Evolutionary conservation across 2,113 vertebrate genomes (phyloP), one percentile per base, ranked within the genome.

Genomic region (Sakesphorus luctuosus): DNA sequence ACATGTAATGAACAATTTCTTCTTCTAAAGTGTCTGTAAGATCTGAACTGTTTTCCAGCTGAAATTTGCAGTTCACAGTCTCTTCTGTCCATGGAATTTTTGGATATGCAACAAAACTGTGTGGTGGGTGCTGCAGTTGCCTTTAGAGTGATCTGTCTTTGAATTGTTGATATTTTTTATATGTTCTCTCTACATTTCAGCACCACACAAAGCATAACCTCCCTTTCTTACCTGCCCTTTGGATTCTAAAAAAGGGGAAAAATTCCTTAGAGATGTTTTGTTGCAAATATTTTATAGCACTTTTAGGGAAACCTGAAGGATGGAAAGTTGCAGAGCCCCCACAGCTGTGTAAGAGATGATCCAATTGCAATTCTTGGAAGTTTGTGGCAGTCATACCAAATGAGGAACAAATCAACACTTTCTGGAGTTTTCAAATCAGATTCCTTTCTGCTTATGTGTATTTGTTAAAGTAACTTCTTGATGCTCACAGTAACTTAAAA

Each of bases 1-100:
- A 2, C 3, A 0, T 36, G 3, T 52, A 28, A 23, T 1, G 8
- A 43, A 8, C 2, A 9, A 4, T 26, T 58, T 40, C 21, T 66
- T 77, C 21, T 66, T 74, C 29, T 3, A 18, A 26, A 14, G 40
- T 47, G 12, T 55, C 62, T 67, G 17, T 28, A 35, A 90, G 15
- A 13, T 16, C 13, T 67, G 3, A 5, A 3, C 10, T 82, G 33
- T 44, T 28, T 81, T 40, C 50, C 21, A 49, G 14, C 13, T 73
- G 78, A 44, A 44, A 65, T 56, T n/a, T 87, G 29, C 44, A 29
- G 16, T 25, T 73, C 8, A 6, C 2, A 58, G 36, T 59, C 29
- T 58, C 14, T 58, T 29, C 26, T 82, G 9, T 63, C 31, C 11
- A 63, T 80, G 50, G 52, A 78, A 12, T 47, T 63, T 50, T 62